Evolutionary conservation across 2,113 vertebrate species (phyloP), one percentile per base, ranked within the genome.

Genomic region (Muntiacus muntjak): DNA sequence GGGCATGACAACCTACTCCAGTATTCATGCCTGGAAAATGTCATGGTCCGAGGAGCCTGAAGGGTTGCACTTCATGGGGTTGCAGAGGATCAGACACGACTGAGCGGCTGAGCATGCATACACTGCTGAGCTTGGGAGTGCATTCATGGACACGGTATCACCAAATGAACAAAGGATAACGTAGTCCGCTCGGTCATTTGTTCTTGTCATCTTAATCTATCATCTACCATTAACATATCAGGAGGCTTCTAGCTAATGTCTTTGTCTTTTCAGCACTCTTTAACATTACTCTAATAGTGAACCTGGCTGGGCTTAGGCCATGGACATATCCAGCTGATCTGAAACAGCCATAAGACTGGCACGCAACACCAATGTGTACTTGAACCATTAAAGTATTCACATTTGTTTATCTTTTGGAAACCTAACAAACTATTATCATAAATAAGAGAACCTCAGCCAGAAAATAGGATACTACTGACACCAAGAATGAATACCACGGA

Each of bases 381-480:
- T 85, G 60, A 95, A 86, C 25, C 40, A 95, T 86, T 89, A 96
- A 97, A 92, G 76, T n/a, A 50, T 91, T 67, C 90, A 93, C 14
- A 76, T 82, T 86, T 76, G 40, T 89, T 91, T 86, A 58, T 54
- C 55, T 8, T 88, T 88, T 86, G 19, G 47, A 94, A 95, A 94
- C 47, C 6, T 52, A 78, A n/a, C 74, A 71, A 91, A 52, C 52
- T 47, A 67, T 78, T 89, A 57, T 55, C 33, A 62, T 79, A 97
- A 96, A 88, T 79, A 67, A 28, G 76, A 94, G 60, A 88, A 36
- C 3, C 10, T 89, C 33, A 30, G 45, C 17, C 55, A 92, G 91
- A 96, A 97, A 95, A 88, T n/a, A 86, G 30, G 25, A 84, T 91
- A 93, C 71, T 90, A 82, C n/a, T 83, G 87, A 90, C 58, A 84